Percentiles rank a stretch among this genome's conserved stretches.
These are phyloP conservation scores for Ceriagrion tenellum DNA, from an alignment of 2,888 invertebrate species.

Conservation along the genomic window DNA sequence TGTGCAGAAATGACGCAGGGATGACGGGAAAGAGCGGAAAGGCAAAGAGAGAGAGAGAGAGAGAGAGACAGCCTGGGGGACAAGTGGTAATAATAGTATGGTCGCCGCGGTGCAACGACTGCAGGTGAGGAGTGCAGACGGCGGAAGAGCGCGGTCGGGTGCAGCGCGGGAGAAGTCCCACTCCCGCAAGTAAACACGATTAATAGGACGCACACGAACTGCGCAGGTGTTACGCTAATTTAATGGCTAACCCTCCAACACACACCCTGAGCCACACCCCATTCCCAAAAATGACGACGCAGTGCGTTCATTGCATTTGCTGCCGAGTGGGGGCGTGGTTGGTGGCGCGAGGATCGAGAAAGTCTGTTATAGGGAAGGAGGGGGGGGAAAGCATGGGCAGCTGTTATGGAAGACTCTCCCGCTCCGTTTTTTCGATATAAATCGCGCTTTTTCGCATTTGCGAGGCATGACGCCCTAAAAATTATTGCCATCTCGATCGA, in stretches of 20 bases:
- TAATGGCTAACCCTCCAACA: constrained; percentile 5
- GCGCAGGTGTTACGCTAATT: constrained; percentile 64
- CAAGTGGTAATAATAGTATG: neutral
- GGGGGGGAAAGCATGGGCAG: neutral
- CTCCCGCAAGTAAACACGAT: constrained; percentile 29
- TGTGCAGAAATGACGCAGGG: neutral
- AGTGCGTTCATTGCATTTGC: constrained; percentile 61
- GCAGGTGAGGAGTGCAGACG: neutral
- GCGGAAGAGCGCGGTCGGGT: neutral
- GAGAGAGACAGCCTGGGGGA: neutral
- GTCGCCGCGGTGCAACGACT: neutral
- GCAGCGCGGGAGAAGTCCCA: neutral
- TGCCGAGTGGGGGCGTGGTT: constrained; percentile 15
- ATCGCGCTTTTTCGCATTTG: constrained; percentile 43
- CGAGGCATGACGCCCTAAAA: neutral
- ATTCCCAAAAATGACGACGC: constrained; percentile 41
- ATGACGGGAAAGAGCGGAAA: neutral
- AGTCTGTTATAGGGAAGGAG: neutral
- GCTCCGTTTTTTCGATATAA: constrained; percentile 28
- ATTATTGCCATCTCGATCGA: constrained; percentile 52
- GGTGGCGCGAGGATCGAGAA: neutral
- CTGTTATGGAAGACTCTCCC: neutral
- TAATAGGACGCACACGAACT: constrained; percentile 43
- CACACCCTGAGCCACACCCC: too few relatives aligned
- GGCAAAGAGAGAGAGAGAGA: neutral